Conservation (phyloP, 1,140 invertebrate species). For the Nixonia krombeini region DNA sequence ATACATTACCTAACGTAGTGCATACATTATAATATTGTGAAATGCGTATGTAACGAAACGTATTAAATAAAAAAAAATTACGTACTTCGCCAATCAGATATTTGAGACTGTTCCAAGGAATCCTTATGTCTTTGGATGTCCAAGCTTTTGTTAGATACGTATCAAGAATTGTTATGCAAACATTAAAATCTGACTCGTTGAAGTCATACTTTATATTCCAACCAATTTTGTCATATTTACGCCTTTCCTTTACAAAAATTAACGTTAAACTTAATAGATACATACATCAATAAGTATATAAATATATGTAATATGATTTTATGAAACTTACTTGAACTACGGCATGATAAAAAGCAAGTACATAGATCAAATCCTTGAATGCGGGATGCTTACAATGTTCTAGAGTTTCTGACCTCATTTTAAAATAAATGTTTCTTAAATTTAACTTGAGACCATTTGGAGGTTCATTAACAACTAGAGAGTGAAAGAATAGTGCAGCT, state of each 20-base stretch:
- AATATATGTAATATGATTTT: background rate
- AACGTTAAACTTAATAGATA: background rate
- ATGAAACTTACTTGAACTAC: slow-evolving; percentile 81
- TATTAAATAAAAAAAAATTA: slow-evolving; percentile 2
- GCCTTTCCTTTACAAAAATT: slow-evolving; percentile 80
- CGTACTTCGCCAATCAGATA: slow-evolving; percentile 90
- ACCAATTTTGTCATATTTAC: slow-evolving; percentile 93
- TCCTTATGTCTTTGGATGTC: slow-evolving; percentile 73
- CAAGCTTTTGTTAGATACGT: slow-evolving; percentile 84
- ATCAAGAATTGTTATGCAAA: slow-evolving; percentile 86
- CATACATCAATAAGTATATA: background rate
- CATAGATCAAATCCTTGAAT: slow-evolving; percentile 86
- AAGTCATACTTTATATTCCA: slow-evolving; percentile 96
- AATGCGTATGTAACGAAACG: too few relatives aligned
- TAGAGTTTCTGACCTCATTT: slow-evolving; percentile 80
- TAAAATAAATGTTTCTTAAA: slow-evolving; percentile 89
- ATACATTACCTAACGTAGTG: slow-evolving; percentile 93
- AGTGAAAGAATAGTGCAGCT: too few relatives aligned
- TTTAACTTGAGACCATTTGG: slow-evolving; percentile 92
- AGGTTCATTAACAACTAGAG: slow-evolving; percentile 87
- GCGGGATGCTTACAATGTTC: slow-evolving; percentile 80
- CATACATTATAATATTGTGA: too few relatives aligned
- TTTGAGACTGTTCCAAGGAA: slow-evolving; percentile 91
- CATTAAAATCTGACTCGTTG: slow-evolving; percentile 91
- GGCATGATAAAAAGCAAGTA: slow-evolving; percentile 91